phyloP scores from a whole-genome alignment of 2,113 vertebrate species.

The Daboia siamensis region DNA sequence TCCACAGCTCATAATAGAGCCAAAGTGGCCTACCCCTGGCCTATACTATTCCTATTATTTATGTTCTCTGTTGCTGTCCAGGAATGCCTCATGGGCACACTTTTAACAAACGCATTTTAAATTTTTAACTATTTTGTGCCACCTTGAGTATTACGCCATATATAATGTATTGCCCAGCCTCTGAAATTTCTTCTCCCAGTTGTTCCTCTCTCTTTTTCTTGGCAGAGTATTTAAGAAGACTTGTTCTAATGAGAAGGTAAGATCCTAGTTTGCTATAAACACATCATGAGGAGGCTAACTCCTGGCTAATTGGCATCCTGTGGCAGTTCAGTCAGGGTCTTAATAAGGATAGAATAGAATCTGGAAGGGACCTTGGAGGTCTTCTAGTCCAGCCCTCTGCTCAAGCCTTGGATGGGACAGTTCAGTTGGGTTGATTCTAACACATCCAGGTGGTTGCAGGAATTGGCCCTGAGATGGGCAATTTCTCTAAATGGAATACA shows the following conservation, averaged over 20 bases:
- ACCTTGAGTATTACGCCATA: not conserved
- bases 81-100: not conserved
- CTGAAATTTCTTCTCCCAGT: accelerated
- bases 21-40: too few relatives aligned
- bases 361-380: too few relatives aligned
- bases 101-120: not conserved
- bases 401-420: not conserved
- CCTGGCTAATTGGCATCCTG: not conserved
- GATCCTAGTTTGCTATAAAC: not conserved
- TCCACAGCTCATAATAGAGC: too few relatives aligned
- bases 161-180: not conserved
- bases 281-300: not conserved
- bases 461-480: not conserved
- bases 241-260: constrained; percentile 79
- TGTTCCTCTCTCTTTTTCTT: not conserved
- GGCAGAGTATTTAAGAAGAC: constrained; percentile 87
- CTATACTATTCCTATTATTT: not conserved
- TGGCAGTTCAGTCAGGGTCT: not conserved
- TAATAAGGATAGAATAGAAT: too few relatives aligned
- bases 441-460: not conserved
- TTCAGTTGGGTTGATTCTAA: not conserved
- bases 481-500: not conserved
- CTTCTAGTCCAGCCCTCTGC: too few relatives aligned
- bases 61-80: not conserved
- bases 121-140: not conserved